Base-by-base conservation (phyloP, 2,113 vertebrate genomes). In the Amblyopsis rosae region DNA sequence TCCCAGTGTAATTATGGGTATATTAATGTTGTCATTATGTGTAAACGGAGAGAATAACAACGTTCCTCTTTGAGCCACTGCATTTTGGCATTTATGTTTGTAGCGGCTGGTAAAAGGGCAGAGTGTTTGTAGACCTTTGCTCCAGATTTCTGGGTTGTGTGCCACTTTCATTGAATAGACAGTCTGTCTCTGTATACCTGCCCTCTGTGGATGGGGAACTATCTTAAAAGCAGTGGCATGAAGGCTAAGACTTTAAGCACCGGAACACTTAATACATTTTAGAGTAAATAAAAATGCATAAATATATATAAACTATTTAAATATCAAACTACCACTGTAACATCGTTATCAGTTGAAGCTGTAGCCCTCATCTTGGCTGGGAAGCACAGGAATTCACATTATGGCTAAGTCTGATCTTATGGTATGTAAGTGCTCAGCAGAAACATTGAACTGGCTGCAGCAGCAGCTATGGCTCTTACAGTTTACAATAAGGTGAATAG, bases 81-180 rank as follows among this genome's bases (percentile, higher is more conserved):
- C 0, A 9, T 26, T 26, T 6, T 61, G 49, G 49, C 73, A 48
- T 70, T 58, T 47, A 17, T 64, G 57, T 64, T 76, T 75, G 47
- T 45, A 51, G 3, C 65, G 53, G 59, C 59, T 54, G 76, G 83
- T 69, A 76, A 75, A 59, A 74, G 17, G 6, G 62, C 57, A 64
- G 58, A 35, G 56, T 86, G 80, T 86, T 79, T 74, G 75, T 76
- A 72, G 72, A 86, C 87, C 85, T 88, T 85, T 90, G 73, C 74
- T 75, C 89, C 65, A 83, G 7, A 81, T 87, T 51, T 64, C 70
- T 47, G 54, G 4, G 45, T 69, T 33, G 60, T 48, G 4, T 50
- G 59, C 65, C 58, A 63, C 46, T 81, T 80, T 46, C 51, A 60
- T 47, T 84, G 69, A 86, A 88, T 85, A 55, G 62, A 51, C 61